Evolutionary conservation across 2,113 vertebrate species (phyloP), one percentile per base, ranked within the genome.

Genomic region (Todiramphus saurophagus): DNA sequence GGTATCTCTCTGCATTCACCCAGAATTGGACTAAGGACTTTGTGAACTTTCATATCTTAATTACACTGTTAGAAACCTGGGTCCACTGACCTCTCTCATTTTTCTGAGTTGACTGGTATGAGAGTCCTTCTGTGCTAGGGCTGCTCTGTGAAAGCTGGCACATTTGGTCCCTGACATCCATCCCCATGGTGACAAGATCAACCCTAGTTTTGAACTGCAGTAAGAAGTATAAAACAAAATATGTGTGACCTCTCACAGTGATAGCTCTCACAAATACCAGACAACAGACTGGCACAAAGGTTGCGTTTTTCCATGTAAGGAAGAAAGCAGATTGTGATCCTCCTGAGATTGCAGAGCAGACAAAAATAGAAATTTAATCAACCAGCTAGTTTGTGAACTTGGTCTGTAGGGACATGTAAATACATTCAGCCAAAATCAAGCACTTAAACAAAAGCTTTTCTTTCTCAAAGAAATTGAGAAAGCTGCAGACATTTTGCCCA

Each of bases 291-390:
- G 46, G 62, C 66, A 76, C 39, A 78, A 63, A 58, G 63, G 58
- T 60, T 91, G 37, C 37, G 13, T 74, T 51, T 87, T 92, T 85
- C 79, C 80, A n/a, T 74, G 17, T 43, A n/a, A 76, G 46, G 50
- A 85, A 91, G 58, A 90, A 90, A 77, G 25, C 13, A 68, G 20
- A 84, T 77, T 78, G 46, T 44, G 60, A 28, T 66, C 60, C 59
- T 90, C 27, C 58, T 62, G 70, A 59, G 66, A 84, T 10, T 69
- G n/a, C 39, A 41, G 14, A 83, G 35, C 37, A 89, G 68, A 89
- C 3, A 4, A 92, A 97, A 97, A 87, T 16, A 92, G 67, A 68
- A 94, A 24, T 23, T 83, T 74, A 75, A 79, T 83, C 60, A 94
- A 37, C 15, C 31, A 93, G 37, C 44, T 55, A 87, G 60, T 77